Base-by-base conservation (phyloP, 2,888 invertebrate genomes). In the Pyrrhia umbra region DNA sequence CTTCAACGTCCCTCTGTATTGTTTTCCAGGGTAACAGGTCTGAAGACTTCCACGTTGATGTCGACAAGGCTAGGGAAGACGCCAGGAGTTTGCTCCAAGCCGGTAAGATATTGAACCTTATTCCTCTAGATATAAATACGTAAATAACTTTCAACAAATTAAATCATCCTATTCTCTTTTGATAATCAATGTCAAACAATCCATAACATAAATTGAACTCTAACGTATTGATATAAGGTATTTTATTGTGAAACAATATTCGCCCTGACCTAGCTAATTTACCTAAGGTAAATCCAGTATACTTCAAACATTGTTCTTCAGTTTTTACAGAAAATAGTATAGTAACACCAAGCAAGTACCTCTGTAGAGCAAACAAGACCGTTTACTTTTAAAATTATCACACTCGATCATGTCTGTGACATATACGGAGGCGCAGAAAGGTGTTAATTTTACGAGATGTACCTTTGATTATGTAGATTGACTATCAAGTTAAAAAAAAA, bases 81-180 rank as follows among this genome's bases (percentile, higher is more conserved):
- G 98, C 98, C 13, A 96, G 97, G 88, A 96, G 96, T 84, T 94
- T 98, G 76, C 94, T 98, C 8, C 95, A 96, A 92, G 98, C 98
- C 65, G 98, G 97, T 96, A 95, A 84, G 84, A 43, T 46, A 25
- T 45, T 50, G 20, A 54, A 45, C 49, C 30, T 50, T 62, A 40
- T 54, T 0, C 0, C 0, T n/a, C 0, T 25, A 21, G 5, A 9
- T 13, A 43, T 56, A 56, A 8, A 20, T 21, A 15, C 0, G 4
- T 5, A n/a, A 27, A 15, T 30, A 30, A 13, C 13, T 4, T 30
- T 1, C 3, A 10, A 30, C 30, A 10, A 13, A 10, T 3, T 10
- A 13, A 13, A 10, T 30, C 10, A 30, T 6, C 13, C 10, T 30
- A 3, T 2, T 54, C 5, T 6, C 30, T 37, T n/a, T 18, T n/a